Conservation (phyloP, 2,888 invertebrate genomes). For the Augochlorella aurata region DNA sequence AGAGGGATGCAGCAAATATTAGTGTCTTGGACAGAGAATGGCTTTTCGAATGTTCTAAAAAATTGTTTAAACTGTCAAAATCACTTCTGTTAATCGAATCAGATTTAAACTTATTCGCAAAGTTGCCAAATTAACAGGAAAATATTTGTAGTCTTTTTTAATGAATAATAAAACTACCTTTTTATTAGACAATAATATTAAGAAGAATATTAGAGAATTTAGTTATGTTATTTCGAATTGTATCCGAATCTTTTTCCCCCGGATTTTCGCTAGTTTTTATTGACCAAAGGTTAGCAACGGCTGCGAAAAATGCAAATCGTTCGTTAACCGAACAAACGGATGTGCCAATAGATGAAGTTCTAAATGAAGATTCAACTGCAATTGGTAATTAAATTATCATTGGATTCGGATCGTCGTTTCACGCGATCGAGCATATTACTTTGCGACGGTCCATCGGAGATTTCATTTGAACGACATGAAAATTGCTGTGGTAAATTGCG, state of each 20-base stretch:
- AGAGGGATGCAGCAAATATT: not conserved
- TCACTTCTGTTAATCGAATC: not conserved
- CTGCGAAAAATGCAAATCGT: not conserved
- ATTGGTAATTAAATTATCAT: slow-evolving; percentile 18
- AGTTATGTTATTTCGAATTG: not conserved
- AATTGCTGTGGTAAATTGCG: slow-evolving; percentile 9
- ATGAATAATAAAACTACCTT: not conserved
- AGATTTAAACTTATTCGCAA: not conserved
- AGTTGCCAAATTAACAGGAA: not conserved
- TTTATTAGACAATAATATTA: not conserved
- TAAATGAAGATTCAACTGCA: not conserved
- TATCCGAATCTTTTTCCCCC: not conserved
- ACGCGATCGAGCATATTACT: not conserved
- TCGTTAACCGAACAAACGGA: not conserved
- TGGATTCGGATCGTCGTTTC: not conserved
- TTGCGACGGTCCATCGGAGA: slow-evolving; percentile 7
- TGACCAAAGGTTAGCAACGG: not conserved
- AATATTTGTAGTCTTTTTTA: not conserved
- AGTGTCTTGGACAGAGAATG: no score
- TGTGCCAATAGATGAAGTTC: not conserved
- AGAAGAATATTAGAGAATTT: not conserved
- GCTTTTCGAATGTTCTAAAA: no score
- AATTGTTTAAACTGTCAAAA: no score
- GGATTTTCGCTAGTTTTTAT: not conserved
- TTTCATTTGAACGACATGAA: slow-evolving; percentile 11